These are phyloP conservation scores for Arion vulgaris DNA, from an alignment of 1,140 invertebrate genomes.

Conservation along the genomic window DNA sequence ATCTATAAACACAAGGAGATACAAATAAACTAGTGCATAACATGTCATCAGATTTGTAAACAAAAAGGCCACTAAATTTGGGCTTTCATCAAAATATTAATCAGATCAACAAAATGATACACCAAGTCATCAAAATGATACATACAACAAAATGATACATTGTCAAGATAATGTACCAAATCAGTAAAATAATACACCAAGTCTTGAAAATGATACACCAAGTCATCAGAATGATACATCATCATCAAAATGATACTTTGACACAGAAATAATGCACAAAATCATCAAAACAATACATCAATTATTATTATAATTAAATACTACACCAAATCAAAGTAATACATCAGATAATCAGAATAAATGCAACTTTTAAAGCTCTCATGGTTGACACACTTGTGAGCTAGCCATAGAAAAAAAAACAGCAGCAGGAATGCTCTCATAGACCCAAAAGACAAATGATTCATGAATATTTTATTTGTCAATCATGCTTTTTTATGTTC, in stretches of 20 bases:
- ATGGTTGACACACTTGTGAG: background rate
- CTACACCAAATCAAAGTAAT: background rate
- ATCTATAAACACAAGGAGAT: background rate
- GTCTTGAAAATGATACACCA: background rate
- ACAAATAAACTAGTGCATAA: background rate
- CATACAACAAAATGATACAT: no score
- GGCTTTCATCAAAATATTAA: background rate
- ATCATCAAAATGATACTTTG: no score
- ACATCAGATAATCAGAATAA: background rate
- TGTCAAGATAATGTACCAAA: no score
- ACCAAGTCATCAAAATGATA: background rate
- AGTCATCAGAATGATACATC: background rate
- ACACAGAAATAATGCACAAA: no score
- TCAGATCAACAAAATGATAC: background rate
- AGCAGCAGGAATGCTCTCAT: background rate
- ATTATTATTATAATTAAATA: background rate
- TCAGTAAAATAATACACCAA: background rate
- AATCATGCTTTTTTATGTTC: no score
- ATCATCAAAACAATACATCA: background rate
- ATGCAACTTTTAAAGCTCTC: background rate
- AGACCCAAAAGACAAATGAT: background rate
- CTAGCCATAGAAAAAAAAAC: background rate
- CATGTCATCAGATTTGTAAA: background rate
- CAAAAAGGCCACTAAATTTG: constrained; percentile 13
- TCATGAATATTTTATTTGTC: no score